A percentile compares a stretch with the other conserved stretches of the same genome.
These are phyloP conservation scores for Epizoanthus illoricatus DNA, from an alignment of 92 coral and sea anemone species.

Conservation along the genomic window DNA sequence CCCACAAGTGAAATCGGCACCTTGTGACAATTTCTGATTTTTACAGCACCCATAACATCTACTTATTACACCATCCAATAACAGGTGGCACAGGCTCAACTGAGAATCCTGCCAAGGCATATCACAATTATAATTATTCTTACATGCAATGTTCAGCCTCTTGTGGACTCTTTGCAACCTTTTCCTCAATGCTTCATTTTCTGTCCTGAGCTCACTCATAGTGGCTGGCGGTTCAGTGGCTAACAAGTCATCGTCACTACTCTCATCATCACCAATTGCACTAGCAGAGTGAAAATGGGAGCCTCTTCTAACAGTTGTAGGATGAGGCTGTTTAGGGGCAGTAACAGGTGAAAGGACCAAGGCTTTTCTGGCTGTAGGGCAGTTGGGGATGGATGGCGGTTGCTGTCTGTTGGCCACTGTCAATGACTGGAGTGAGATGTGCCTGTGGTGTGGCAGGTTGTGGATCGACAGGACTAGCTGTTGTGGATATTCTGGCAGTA, in stretches of 20 bases:
- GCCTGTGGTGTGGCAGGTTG: background rate
- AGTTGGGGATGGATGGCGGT: background rate
- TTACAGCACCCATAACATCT: background rate
- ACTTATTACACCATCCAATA: no score
- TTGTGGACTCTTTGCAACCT: conserved; percentile 11
- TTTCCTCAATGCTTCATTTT: conserved; percentile 2
- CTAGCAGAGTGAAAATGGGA: conserved; percentile 3
- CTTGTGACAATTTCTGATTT: no score
- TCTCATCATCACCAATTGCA: background rate
- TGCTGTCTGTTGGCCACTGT: background rate
- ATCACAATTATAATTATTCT: conserved; percentile 1
- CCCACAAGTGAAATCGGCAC: no score
- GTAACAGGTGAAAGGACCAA: conserved; percentile 1
- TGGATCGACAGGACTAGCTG: no score
- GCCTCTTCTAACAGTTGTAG: background rate
- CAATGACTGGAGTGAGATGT: conserved; percentile 1
- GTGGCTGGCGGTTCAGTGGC: background rate
- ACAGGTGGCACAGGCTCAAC: no score
- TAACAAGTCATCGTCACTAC: conserved; percentile 3
- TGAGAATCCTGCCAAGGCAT: background rate
- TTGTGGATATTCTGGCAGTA: background rate
- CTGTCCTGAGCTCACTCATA: background rate
- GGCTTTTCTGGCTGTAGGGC: conserved; percentile 9
- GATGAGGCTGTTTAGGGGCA: background rate
- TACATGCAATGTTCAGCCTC: conserved; percentile 18